Evolutionary conservation across 2,113 vertebrate genomes (phyloP), one percentile per base, ranked within the genome.

Genomic region (Melanocharis versteri): DNA sequence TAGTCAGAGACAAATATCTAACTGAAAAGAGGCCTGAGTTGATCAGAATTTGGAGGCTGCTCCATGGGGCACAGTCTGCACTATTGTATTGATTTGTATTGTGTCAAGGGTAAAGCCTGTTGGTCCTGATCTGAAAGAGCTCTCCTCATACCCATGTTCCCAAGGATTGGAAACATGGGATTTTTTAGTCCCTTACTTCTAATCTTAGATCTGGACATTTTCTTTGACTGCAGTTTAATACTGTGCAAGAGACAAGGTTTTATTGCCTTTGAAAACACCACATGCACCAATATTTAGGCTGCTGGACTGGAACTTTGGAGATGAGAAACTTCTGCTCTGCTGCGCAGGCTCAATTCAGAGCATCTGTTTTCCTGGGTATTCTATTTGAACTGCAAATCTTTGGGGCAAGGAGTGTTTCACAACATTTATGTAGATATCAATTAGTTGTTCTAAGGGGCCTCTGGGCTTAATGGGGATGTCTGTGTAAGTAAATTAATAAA

Each of bases 61-160:
- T 72, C 27, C 27, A 3, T 5, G 9, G 7, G 12, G 1, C 0
- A 0, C 5, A 45, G 17, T 19, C 23, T 61, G 22, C 17, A 23
- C 7, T 72, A 54, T 11, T 70, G 11, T 8, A 23, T 47, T 50
- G 27, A 11, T 78, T 88, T 64, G 28, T 44, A 31, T 13, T 13
- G 3, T 13, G 13, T 19, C 6, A 77, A 83, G 9, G 18, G 10
- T 48, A 76, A 76, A 68, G 17, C 20, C 15, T 51, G 28, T 23
- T 56, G 13, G 10, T 68, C 37, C 20, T 40, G 3, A 30, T 50
- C 31, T 31, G 33, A 39, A 75, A 56, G 33, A 51, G 4, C 4
- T 61, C 7, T 62, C 47, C 15, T 58, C 6, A 14, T 24, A 26
- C 8, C 11, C 2, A 19, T 5, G 2, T n/a, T 30, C 33, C 39